These are phyloP conservation scores for Eilema griseolum DNA, from an alignment of 2,888 invertebrate species.

Conservation along the genomic window DNA sequence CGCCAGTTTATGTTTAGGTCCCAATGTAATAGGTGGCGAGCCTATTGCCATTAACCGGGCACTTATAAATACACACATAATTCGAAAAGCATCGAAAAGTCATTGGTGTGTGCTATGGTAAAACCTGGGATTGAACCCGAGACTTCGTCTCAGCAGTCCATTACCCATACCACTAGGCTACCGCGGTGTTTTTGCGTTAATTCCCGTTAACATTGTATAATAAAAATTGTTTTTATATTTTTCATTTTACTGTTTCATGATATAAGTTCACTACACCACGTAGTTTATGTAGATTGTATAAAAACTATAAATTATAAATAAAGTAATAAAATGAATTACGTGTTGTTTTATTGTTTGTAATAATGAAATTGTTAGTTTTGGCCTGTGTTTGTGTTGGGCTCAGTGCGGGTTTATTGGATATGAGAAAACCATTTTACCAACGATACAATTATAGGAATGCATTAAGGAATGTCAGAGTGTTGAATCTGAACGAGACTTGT, in stretches of 20 bases:
- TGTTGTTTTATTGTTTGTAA: conserved; percentile 37
- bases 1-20: too few species aligned
- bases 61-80: too few species aligned
- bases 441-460: background rate
- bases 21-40: too few species aligned
- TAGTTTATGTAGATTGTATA: conserved; percentile 33
- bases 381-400: background rate
- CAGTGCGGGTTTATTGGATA: background rate
- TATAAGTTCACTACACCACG: conserved; percentile 15
- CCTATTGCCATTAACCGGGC: too few species aligned
- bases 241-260: conserved; percentile 24
- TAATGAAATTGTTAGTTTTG: conserved; percentile 23
- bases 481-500: conserved; percentile 53
- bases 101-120: too few species aligned
- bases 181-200: too few species aligned
- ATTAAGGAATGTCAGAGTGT: background rate
- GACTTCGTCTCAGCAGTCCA: too few species aligned
- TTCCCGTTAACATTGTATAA: too few species aligned
- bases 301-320: conserved; percentile 35
- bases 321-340: conserved; percentile 33
- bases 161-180: too few species aligned
- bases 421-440: background rate
- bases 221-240: background rate
- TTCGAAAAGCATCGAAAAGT: too few species aligned
- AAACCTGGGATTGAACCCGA: too few species aligned